Evolutionary conservation across 2,888 invertebrate genomes (phyloP).

Genomic region (Rapana venosa): DNA sequence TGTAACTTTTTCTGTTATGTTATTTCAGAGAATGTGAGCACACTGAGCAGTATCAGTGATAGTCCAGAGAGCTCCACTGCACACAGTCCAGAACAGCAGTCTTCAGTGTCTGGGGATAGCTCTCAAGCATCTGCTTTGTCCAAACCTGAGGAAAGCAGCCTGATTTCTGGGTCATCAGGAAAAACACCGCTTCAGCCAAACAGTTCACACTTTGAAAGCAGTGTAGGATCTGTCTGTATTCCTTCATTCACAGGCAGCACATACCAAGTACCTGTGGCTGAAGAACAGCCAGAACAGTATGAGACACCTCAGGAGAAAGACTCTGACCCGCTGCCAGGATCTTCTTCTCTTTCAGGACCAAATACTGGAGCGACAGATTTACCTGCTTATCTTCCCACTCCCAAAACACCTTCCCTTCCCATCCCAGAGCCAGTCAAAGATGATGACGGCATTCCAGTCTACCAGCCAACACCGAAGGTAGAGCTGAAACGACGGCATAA

Average conservation of each 20-base stretch:
- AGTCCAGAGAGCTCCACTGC: not conserved
- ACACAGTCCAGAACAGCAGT: not conserved
- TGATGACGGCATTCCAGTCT: slow-evolving; percentile 58
- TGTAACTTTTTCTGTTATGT: not conserved
- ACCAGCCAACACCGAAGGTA: slow-evolving; percentile 69
- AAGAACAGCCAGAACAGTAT: slow-evolving; percentile 28
- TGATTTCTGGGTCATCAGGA: slow-evolving; percentile 7
- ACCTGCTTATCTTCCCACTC: slow-evolving; percentile 52
- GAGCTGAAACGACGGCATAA: slow-evolving; percentile 55
- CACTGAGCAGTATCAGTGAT: not conserved
- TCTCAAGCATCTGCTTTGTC: not conserved
- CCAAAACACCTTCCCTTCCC: slow-evolving; percentile 45
- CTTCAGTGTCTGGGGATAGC: not conserved
- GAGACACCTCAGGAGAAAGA: slow-evolving; percentile 33
- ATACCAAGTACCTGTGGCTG: slow-evolving; percentile 30
- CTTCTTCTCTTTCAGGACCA: slow-evolving; percentile 15
- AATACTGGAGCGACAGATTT: slow-evolving; percentile 3
- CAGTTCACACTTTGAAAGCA: not conserved
- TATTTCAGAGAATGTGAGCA: slow-evolving; percentile 21
- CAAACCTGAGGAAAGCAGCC: slow-evolving; percentile 2
- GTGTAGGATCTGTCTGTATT: slow-evolving; percentile 33
- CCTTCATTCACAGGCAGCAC: slow-evolving; percentile 46
- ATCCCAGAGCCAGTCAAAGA: not conserved
- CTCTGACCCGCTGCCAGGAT: not conserved
- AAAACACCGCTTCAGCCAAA: not conserved